Evolutionary conservation across 2,888 invertebrate species (phyloP).

Genomic region (Isoperla grammatica): DNA sequence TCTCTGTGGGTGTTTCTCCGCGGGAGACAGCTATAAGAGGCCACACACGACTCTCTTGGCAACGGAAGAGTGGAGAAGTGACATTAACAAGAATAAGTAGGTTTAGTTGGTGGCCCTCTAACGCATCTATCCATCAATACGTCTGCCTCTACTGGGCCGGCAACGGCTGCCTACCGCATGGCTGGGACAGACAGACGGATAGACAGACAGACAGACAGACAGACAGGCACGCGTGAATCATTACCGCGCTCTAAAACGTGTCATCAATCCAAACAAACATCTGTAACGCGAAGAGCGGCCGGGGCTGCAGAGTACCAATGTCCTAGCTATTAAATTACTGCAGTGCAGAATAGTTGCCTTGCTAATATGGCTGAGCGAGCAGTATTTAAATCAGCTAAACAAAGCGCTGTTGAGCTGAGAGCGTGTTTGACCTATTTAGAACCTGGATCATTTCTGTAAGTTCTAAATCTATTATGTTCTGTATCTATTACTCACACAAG

Average conservation of each 20-base stretch:
- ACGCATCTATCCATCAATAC: slow-evolving; percentile 14
- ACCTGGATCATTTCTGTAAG: too few species aligned
- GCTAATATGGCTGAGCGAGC: too few species aligned
- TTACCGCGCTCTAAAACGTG: background rate
- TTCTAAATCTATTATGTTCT: too few species aligned
- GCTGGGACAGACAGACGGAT: background rate
- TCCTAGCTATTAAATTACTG: too few species aligned
- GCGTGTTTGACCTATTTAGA: too few species aligned
- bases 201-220: background rate
- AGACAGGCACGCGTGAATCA: background rate
- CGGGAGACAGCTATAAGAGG: background rate
- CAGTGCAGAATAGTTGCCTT: too few species aligned
- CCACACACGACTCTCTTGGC: slow-evolving; percentile 15
- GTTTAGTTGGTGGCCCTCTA: slow-evolving; percentile 4
- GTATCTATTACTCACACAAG: too few species aligned
- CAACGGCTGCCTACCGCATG: too few species aligned
- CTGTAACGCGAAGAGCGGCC: background rate
- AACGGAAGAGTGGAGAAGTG: background rate
- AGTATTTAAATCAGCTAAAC: too few species aligned
- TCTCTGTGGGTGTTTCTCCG: too few species aligned
- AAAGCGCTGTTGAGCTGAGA: too few species aligned
- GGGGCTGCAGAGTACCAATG: too few species aligned
- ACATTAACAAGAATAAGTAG: slow-evolving; percentile 19
- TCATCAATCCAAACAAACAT: background rate
- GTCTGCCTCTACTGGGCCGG: background rate